phyloP scores from a whole-genome alignment of 2,888 invertebrate species.

The Drosophila kambysellisi region DNA sequence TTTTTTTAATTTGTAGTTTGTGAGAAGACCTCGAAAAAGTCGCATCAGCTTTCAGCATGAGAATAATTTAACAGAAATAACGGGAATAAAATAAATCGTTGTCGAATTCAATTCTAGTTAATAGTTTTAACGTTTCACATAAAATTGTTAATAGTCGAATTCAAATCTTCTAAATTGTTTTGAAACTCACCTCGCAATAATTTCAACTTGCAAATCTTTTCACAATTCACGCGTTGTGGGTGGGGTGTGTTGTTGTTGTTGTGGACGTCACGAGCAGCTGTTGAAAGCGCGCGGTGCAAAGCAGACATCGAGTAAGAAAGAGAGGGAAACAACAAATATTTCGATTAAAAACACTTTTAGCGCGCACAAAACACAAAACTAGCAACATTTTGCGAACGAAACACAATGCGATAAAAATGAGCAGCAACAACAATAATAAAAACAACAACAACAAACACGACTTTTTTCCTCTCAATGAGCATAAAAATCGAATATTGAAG shows the following conservation, averaged over 20 bases:
- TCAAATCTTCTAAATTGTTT: not conserved
- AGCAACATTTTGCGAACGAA: conserved; percentile 10
- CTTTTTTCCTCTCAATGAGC: conserved; percentile 48
- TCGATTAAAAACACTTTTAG: conserved; percentile 42
- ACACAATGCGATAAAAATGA: conserved; percentile 38
- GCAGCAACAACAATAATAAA: conserved; percentile 21
- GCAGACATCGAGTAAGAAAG: not conserved
- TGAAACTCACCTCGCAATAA: conserved; percentile 44
- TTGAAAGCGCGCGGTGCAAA: conserved; percentile 29
- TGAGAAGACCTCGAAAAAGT: not conserved
- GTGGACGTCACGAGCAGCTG: conserved; percentile 50
- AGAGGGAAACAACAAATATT: conserved; percentile 33
- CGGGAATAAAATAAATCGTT: not conserved
- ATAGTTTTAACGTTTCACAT: too few species aligned
- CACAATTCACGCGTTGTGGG: conserved; percentile 26
- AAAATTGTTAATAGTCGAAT: not conserved
- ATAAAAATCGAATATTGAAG: conserved; percentile 63
- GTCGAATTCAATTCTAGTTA: too few species aligned
- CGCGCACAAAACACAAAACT: conserved; percentile 27
- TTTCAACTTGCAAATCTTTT: conserved; percentile 26
- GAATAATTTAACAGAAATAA: not conserved
- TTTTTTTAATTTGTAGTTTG: not conserved
- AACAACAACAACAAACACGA: conserved; percentile 20
- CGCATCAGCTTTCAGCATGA: not conserved
- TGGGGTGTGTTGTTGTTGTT: conserved; percentile 14